Evolutionary conservation across 2,113 vertebrate species (phyloP).

Genomic region (Bos taurus): DNA sequence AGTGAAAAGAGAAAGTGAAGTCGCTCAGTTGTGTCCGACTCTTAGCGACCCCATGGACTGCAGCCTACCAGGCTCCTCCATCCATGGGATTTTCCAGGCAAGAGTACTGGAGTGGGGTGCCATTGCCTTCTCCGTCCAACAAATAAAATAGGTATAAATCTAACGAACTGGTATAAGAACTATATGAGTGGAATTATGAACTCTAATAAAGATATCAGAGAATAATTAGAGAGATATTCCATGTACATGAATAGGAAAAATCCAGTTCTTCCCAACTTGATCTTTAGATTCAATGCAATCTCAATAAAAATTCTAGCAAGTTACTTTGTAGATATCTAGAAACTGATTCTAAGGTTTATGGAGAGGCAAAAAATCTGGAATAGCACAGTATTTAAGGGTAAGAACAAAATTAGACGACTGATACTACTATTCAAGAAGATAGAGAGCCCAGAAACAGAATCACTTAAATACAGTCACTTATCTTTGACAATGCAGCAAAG

Average conservation of each 20-base stretch:
- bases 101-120: too few relatives aligned
- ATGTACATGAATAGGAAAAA: not conserved
- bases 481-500: not conserved
- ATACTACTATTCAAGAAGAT: not conserved
- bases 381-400: not conserved
- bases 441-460: not conserved
- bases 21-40: too few relatives aligned
- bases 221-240: not conserved
- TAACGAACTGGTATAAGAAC: not conserved
- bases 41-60: too few relatives aligned
- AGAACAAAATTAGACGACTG: not conserved
- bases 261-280: not conserved
- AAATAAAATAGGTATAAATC: not conserved
- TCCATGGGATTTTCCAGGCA: too few relatives aligned
- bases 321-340: not conserved
- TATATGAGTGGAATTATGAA: not conserved
- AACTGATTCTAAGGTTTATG: not conserved
- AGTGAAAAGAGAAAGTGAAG: too few relatives aligned
- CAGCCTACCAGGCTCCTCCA: too few relatives aligned
- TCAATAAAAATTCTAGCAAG: not conserved
- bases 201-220: not conserved
- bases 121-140: not conserved
- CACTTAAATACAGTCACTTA: not conserved
- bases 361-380: not conserved
- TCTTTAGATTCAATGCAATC: not conserved